Percentiles rank a stretch among this genome's conserved stretches.
These are phyloP conservation scores for Lepisosteus oculatus DNA, from an alignment of 2,113 vertebrate genomes.

Conservation along the genomic window DNA sequence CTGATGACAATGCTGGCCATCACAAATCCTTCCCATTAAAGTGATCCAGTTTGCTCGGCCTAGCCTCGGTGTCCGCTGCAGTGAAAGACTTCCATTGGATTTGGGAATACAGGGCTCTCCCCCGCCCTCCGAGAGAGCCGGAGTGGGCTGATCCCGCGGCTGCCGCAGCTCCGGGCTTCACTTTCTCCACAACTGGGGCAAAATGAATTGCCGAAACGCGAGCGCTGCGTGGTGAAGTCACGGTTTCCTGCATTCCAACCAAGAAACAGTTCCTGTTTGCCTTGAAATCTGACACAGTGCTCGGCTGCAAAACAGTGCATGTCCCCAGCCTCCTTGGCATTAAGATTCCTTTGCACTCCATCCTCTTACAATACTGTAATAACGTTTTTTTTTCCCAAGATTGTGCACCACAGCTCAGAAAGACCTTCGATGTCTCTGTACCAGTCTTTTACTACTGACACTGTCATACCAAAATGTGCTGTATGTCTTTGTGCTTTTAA, in stretches of 20 bases:
- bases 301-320: too few species aligned
- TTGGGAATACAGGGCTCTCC: neutral
- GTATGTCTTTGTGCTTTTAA: too few species aligned
- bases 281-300: too few species aligned
- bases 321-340: too few species aligned
- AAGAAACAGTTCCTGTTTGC: too few species aligned
- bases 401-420: too few species aligned
- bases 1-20: neutral
- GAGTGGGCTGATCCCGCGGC: neutral
- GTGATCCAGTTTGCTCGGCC: neutral
- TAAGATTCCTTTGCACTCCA: too few species aligned
- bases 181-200: neutral
- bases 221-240: neutral
- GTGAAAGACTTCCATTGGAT: conserved; percentile 13
- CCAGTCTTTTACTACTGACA: too few species aligned
- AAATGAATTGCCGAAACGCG: neutral
- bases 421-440: too few species aligned
- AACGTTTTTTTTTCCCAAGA: too few species aligned
- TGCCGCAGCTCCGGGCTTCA: neutral
- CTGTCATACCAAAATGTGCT: too few species aligned
- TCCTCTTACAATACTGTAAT: too few species aligned
- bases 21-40: conserved; percentile 6
- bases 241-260: neutral
- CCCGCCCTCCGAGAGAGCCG: neutral
- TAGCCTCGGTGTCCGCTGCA: conserved; percentile 15